Base-by-base conservation (phyloP, 2,888 invertebrate genomes). In the Clusia tigrina region DNA sequence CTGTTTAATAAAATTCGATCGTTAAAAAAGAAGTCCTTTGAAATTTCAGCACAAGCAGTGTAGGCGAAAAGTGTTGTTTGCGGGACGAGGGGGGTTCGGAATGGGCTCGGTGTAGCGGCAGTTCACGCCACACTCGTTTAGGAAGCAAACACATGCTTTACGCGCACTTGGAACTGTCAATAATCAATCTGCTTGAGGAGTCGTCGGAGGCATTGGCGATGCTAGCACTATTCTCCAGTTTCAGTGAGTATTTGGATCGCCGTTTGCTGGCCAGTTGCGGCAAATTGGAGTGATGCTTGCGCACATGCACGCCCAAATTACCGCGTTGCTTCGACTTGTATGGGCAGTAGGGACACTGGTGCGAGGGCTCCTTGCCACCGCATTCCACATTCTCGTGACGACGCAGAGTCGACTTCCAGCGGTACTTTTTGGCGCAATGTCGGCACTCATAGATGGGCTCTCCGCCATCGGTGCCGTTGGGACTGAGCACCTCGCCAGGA, bases 371-470 rank as follows among this genome's bases (percentile, higher is more conserved):
- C 81, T 92, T 93, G 67, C 91, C 91, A 37, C 92, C 90, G 82
- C 92, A 92, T 83, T 92, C 92, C 62, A 92, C 91, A 85, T 89
- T 90, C 83, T 91, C 92, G 84, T 93, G 93, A 12, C 91, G 88
- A 26, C 91, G 87, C 86, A 92, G 88, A 57, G 93, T 93, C 63
- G 92, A 92, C 84, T 91, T 93, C 92, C 93, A 93, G 74, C 93
- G 88, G 83, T 93, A 93, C 69, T 90, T 87, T 82, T 92, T 93
- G 66, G 92, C 92, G 84, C 93, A 93, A 79, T 91, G 91, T 26
- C 91, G 87, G 77, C 93, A 93, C 77, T 82, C 71, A 66, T 73
- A 81, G 0, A 78, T 73, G 0, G 81, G 74, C 42, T 83, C 83
- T 1, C 79, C 81, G 0, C 76, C 80, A 17, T 66, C 60, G 32